These are phyloP conservation scores for Hippocampus mohnikei DNA, from an alignment of 2,113 vertebrate genomes.

Conservation along the genomic window DNA sequence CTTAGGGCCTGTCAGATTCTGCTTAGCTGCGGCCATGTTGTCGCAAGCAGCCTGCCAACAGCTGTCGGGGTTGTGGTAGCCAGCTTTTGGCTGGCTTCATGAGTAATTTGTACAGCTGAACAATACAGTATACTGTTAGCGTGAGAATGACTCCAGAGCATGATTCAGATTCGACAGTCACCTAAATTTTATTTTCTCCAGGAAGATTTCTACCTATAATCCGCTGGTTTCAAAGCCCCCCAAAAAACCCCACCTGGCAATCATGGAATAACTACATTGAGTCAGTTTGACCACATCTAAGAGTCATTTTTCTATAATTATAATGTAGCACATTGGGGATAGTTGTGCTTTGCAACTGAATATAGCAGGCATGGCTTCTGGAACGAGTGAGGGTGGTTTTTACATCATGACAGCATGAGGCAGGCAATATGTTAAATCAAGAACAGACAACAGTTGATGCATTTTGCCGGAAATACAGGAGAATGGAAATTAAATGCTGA, in stretches of 20 bases:
- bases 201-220: too few relatives aligned
- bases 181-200: not conserved
- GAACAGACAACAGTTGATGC: not conserved
- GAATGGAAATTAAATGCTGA: not conserved
- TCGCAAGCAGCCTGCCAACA: constrained; percentile 19
- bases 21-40: constrained; percentile 17
- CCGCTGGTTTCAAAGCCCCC: not conserved
- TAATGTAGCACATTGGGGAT: not conserved
- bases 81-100: not conserved
- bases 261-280: not conserved
- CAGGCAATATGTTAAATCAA: not conserved
- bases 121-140: not conserved
- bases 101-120: not conserved
- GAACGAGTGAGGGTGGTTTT: not conserved
- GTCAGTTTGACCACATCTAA: not conserved
- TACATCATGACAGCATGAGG: not conserved
- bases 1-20: constrained; percentile 27
- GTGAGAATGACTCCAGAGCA: not conserved
- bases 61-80: not conserved
- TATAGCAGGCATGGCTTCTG: not conserved
- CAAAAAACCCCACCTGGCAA: not conserved
- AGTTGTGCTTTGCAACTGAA: not conserved
- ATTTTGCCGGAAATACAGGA: not conserved
- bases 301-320: not conserved
- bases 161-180: not conserved